Percentiles rank a stretch among this genome's conserved stretches.
Conservation (phyloP, 2,113 vertebrate genomes). For the Rattus norvegicus region GRCr8 NC_086027.1:79402001-79402500, state of each 20-base stretch:
- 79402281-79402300: slow-evolving; percentile 90
- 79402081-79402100: slow-evolving; percentile 87
- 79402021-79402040: slow-evolving; percentile 71
- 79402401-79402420: slow-evolving; percentile 82
- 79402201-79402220: slow-evolving; percentile 91
- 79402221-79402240: slow-evolving; percentile 89
- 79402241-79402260: slow-evolving; percentile 90
- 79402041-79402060: slow-evolving; percentile 76
- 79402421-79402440: slow-evolving; percentile 81
- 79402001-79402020: slow-evolving; percentile 47
- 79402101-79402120: slow-evolving; percentile 87
- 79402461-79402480: slow-evolving; percentile 70
- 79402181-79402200: slow-evolving; percentile 90
- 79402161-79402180: slow-evolving; percentile 88
- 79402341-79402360: slow-evolving; percentile 84
- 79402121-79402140: slow-evolving; percentile 90
- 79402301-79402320: slow-evolving; percentile 89
- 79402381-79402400: slow-evolving; percentile 87
- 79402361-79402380: slow-evolving; percentile 84
- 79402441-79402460: slow-evolving; percentile 82
- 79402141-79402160: slow-evolving; percentile 92
- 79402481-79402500: slow-evolving; percentile 60
- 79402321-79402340: slow-evolving; percentile 82
- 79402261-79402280: slow-evolving; percentile 90
- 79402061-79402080: slow-evolving; percentile 86